Evolutionary conservation across 2,113 vertebrate genomes (phyloP).

Genomic region (Alces alces): DNA sequence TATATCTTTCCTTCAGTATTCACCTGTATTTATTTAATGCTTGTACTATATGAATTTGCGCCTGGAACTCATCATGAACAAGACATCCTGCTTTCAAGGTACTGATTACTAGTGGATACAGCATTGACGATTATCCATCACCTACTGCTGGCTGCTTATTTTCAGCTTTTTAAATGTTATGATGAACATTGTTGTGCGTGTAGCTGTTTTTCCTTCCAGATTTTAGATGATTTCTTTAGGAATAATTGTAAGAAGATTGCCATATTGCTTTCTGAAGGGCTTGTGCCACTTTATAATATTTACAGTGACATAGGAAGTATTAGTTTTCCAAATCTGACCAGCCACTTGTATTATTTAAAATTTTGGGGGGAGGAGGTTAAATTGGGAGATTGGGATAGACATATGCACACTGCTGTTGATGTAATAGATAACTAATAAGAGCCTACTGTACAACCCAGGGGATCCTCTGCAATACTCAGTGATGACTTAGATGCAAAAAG

Average conservation of each 20-base stretch:
- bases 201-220: neutral
- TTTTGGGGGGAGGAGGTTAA: neutral
- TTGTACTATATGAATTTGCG: neutral
- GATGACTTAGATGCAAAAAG: neutral
- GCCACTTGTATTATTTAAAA: neutral
- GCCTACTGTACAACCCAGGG: neutral
- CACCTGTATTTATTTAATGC: neutral
- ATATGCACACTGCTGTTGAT: neutral
- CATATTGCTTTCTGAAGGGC: neutral
- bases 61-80: neutral
- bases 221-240: neutral
- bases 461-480: neutral
- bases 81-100: neutral
- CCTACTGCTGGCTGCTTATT: neutral
- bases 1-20: neutral
- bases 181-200: neutral
- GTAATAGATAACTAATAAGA: neutral
- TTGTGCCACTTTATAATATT: neutral
- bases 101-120: neutral
- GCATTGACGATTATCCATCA: neutral
- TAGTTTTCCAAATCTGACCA: neutral
- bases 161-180: neutral
- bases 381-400: neutral
- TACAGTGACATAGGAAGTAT: neutral
- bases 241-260: neutral